phyloP scores from a whole-genome alignment of 2,113 vertebrate genomes.

The Archilochus colubris region DNA sequence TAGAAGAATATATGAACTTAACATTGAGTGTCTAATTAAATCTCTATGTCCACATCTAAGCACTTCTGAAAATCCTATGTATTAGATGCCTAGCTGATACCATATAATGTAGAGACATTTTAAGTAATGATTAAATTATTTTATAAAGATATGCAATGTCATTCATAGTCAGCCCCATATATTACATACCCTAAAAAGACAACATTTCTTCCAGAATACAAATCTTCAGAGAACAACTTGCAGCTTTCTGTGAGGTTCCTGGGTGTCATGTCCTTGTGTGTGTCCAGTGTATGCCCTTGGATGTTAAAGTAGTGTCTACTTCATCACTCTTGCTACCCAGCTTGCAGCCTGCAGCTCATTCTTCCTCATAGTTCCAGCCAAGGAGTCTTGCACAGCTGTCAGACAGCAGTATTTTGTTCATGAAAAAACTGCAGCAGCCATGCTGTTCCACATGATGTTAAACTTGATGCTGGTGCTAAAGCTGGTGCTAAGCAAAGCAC shows the following conservation, averaged over 20 bases:
- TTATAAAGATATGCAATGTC: not conserved
- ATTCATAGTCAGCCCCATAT: not conserved
- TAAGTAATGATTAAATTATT: not conserved
- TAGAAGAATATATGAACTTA: not conserved
- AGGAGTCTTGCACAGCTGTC: not conserved
- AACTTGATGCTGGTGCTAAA: not conserved
- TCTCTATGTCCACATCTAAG: not conserved
- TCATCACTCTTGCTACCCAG: not conserved
- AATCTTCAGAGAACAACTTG: not conserved
- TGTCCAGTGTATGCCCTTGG: not conserved
- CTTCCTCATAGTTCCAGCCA: not conserved
- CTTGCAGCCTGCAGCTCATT: not conserved
- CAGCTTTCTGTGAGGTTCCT: not conserved
- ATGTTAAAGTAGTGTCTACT: not conserved
- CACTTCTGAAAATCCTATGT: not conserved
- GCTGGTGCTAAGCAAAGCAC: not conserved
- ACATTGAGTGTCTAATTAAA: not conserved
- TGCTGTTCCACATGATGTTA: not conserved
- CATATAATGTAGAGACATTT: not conserved
- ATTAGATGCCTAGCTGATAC: not conserved
- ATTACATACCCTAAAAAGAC: not conserved
- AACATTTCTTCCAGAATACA: not conserved
- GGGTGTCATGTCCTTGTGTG: not conserved
- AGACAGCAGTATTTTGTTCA: not conserved
- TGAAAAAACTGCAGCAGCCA: rapidly evolving